Conservation (phyloP, 2,888 invertebrate species). For the Pachydiplax longipennis region DNA sequence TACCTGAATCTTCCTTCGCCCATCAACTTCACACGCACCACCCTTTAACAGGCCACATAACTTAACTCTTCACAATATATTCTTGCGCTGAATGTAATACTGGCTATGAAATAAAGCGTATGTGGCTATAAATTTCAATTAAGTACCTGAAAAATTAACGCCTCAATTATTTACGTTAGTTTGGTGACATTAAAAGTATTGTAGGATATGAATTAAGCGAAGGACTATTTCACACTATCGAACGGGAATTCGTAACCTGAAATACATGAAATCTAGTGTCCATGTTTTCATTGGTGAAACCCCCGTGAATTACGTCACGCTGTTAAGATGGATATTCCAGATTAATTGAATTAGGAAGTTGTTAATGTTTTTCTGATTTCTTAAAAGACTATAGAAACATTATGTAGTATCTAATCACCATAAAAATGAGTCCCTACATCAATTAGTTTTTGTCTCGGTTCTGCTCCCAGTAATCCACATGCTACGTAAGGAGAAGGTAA, state of each 20-base stretch:
- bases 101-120: neutral
- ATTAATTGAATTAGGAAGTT: slow-evolving; percentile 39
- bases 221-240: slow-evolving; percentile 36
- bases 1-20: slow-evolving; percentile 34
- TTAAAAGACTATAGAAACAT: neutral
- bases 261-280: slow-evolving; percentile 39
- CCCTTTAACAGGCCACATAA: slow-evolving; percentile 42
- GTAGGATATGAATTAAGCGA: neutral
- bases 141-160: neutral
- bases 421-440: neutral
- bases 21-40: slow-evolving; percentile 43
- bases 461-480: neutral
- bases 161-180: neutral
- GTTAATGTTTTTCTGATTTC: neutral
- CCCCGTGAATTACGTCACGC: slow-evolving; percentile 41
- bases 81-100: slow-evolving; percentile 21
- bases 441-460: neutral
- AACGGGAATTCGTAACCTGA: slow-evolving; percentile 21
- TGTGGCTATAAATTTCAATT: neutral
- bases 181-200: neutral
- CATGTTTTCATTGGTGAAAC: slow-evolving; percentile 44
- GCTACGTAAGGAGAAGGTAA: neutral
- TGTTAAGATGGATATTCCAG: slow-evolving; percentile 18
- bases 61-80: slow-evolving; percentile 31
- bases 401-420: neutral